phyloP scores from a whole-genome alignment of 2,113 vertebrate genomes.

The Bubalus kerabau region DNA sequence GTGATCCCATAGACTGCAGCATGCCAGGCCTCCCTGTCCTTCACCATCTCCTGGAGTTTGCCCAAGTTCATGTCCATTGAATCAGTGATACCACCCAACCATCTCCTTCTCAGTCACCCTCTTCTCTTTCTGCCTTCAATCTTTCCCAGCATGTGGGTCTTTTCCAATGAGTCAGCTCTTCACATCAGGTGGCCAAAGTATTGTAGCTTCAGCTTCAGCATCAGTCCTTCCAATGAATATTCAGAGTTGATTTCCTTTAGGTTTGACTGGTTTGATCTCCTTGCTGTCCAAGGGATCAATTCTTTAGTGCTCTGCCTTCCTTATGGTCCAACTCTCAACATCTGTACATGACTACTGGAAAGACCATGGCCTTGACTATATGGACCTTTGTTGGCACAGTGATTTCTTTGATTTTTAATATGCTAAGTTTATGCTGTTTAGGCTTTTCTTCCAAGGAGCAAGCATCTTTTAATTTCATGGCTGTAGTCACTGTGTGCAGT shows the following conservation, averaged over 20 bases:
- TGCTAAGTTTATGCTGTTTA: not conserved
- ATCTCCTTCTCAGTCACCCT: not conserved
- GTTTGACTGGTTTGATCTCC: not conserved
- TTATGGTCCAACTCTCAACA: not conserved
- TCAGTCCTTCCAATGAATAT: not conserved
- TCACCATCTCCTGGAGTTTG: not conserved
- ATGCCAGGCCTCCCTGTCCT: not conserved
- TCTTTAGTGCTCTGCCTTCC: not conserved
- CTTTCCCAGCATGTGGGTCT: not conserved
- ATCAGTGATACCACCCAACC: not conserved
- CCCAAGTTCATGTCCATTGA: not conserved
- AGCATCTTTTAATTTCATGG: not conserved
- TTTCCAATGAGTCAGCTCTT: not conserved
- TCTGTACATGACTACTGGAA: not conserved
- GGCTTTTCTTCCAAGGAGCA: not conserved
- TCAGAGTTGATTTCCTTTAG: not conserved
- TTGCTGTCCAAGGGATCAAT: not conserved
- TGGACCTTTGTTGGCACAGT: not conserved
- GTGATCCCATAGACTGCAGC: not conserved
- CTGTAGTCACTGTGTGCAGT: not conserved
- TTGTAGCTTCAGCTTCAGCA: not conserved
- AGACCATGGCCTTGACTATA: not conserved
- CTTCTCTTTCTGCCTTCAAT: not conserved
- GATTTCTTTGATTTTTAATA: not conserved
- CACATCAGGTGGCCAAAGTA: not conserved